phyloP scores from a whole-genome alignment of 2,113 vertebrate species.

The Galemys pyrenaicus region DNA sequence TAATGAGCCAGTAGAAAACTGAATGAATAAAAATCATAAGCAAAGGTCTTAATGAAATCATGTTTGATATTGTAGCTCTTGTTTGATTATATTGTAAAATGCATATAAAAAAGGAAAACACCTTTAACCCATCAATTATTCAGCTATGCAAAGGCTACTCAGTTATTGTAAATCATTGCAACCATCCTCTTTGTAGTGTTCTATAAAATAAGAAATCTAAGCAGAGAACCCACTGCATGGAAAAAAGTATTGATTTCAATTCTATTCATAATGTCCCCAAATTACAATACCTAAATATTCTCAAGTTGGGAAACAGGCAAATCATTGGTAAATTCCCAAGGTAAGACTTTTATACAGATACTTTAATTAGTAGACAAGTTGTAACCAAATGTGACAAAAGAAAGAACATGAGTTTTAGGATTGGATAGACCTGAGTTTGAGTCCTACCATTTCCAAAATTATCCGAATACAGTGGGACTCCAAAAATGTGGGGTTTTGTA shows the following conservation, averaged over 20 bases:
- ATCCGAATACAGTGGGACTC: background rate
- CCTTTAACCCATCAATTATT: background rate
- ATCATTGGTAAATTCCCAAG: background rate
- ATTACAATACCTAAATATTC: background rate
- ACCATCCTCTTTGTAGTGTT: background rate
- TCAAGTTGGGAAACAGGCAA: background rate
- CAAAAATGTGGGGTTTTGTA: background rate
- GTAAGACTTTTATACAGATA: background rate
- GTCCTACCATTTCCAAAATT: background rate
- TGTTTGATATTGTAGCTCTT: background rate
- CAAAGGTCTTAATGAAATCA: background rate
- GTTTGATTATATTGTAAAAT: background rate
- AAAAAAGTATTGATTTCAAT: conserved; percentile 17
- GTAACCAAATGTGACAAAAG: background rate
- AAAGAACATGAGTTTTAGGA: background rate
- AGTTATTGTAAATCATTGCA: background rate
- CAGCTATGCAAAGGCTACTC: background rate
- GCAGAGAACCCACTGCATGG: background rate
- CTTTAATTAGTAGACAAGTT: background rate
- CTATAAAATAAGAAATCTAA: conserved; percentile 24
- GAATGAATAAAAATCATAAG: background rate
- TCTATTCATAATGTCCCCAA: background rate
- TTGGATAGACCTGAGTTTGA: background rate
- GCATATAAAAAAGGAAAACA: conserved; percentile 26
- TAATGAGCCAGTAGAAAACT: background rate